Evolutionary conservation across 1,140 invertebrate genomes (phyloP).

Genomic region (Laupala kohalensis): DNA sequence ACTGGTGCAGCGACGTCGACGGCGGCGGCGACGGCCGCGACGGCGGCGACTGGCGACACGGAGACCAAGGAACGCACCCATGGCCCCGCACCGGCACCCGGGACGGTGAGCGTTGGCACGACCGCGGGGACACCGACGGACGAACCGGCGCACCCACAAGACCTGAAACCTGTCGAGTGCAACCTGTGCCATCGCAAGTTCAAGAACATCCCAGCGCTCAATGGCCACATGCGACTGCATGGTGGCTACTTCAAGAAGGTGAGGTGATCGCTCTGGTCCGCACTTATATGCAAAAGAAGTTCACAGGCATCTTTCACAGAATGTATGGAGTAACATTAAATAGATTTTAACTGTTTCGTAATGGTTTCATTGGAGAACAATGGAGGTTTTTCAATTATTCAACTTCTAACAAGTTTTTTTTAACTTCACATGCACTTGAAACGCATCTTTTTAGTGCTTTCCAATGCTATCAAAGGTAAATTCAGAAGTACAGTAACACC

Average conservation of each 20-base stretch:
- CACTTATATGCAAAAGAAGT: too few species aligned
- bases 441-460: too few species aligned
- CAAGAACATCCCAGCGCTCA: constrained; percentile 92
- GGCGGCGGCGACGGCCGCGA: not conserved
- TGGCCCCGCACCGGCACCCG: not conserved
- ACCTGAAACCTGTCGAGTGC: constrained; percentile 78
- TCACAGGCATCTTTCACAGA: too few species aligned
- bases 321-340: too few species aligned
- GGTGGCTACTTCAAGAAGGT: constrained; percentile 94
- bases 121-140: constrained; percentile 24
- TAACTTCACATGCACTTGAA: too few species aligned
- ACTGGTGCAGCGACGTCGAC: not conserved
- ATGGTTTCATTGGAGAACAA: too few species aligned
- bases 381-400: too few species aligned
- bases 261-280: too few species aligned
- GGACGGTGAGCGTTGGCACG: constrained; percentile 19
- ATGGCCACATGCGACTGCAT: constrained; percentile 93
- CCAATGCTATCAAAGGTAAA: too few species aligned
- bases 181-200: constrained; percentile 88
- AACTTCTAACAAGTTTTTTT: too few species aligned
- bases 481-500: too few species aligned
- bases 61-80: not conserved
- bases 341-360: too few species aligned
- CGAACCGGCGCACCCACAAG: constrained; percentile 28
- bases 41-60: not conserved